Evolutionary conservation across 64 coral and sea anemone genomes (phyloP), one percentile per base, ranked within the genome.

Genomic region (Pocillopora damicornis): DNA sequence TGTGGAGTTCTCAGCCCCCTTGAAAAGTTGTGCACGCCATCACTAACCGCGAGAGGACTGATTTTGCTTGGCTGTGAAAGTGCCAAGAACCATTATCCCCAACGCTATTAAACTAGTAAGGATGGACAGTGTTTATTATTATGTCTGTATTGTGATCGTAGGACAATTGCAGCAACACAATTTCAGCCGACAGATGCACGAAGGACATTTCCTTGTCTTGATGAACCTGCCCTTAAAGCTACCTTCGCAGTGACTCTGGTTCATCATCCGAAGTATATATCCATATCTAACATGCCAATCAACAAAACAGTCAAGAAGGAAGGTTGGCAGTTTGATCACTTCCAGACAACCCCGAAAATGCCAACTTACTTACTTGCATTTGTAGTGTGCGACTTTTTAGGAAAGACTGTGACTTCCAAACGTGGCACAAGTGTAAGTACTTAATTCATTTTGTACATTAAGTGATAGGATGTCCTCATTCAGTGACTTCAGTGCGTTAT

Each of bases 321-420:
- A 9, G n/a, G 38, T 5, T 66, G 75, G 58, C 26, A 68, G 20
- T 38, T 77, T 16, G 93, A 94, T 26, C 81, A 82, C 37, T 94
- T 87, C 62, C 4, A 88, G 59, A 90, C 83, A 35, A 90, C 93
- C 4, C 88, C 90, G 20, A 30, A 82, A 63, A 94, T 94, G 93
- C 88, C 93, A 82, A 94, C 93, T 25, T 94, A 94, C 45, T 61
- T 94, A 58, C 77, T 94, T 79, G 93, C 93, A 20, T 87, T 94
- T 67, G 88, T 94, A 20, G 88, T 94, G 20, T 94, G 93, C 61
- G 93, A 94, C 74, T 94, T 94, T 63, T 17, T 25, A 0, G 34
- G 81, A 8, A 80, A 61, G 36, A 86, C 62, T 20, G 68, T 37
- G 2, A 92, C 30, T 9, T 58, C 90, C 35, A 35, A 18, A 26